Evolutionary conservation across 1,140 invertebrate species (phyloP), one percentile per base, ranked within the genome.

Genomic region (Nephila pilipes): DNA sequence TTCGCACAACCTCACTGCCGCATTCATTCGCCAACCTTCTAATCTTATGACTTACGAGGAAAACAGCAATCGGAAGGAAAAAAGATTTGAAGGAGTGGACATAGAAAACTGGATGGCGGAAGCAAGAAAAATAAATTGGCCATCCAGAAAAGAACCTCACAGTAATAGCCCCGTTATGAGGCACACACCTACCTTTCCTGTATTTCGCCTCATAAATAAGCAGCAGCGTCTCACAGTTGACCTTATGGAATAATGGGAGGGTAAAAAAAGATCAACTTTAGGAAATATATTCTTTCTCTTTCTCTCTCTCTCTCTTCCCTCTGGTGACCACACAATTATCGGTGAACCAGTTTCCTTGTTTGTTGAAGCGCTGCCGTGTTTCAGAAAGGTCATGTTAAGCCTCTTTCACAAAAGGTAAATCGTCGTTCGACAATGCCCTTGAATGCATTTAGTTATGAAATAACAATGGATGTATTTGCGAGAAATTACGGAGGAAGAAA

Each of bases 331-430:
- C 46, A 79, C 87, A 89, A 89, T 89, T 55, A 89, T 60, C 29
- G 60, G 63, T 57, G 65, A 89, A 89, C 87, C 29, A 89, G 87
- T 89, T 89, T 89, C 87, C 87, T 89, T 79, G 87, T 89, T 89
- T 89, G 87, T 57, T 57, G 65, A 89, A 89, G 87, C 58, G 54
- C 85, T 87, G 85, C 85, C 8, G 65, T 55, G 38, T 65, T 89
- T 65, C 38, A 57, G 36, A 57, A 79, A 79, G 69, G 87, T 89
- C 69, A 79, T 60, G 38, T 25, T 85, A 58, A 87, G n/a, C 32
- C 29, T 58, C 25, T 85, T 85, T 55, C 55, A 22, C n/a, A 85
- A 58, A 57, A 29, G 29, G 55, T 87, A 18, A 32, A 87, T 20
- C 60, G 32, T 46, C 55, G n/a, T 89, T 89, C 36, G 18, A 79